Evolutionary conservation across 2,888 invertebrate species (phyloP).

Genomic region (Pomacea canaliculata): DNA sequence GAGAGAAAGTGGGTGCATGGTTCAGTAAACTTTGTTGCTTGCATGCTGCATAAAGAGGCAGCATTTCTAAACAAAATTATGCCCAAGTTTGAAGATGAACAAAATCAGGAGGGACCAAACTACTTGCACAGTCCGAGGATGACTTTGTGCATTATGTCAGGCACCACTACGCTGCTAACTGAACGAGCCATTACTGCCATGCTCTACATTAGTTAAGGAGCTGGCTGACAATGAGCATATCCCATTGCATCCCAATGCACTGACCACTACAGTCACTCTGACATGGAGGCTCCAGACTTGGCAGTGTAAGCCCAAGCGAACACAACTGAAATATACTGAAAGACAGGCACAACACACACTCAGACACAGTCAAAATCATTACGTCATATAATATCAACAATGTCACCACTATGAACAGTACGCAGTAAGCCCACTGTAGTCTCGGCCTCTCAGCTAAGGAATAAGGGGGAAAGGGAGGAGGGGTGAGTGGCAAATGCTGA

Average conservation of each 20-base stretch:
- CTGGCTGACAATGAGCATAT: too few species aligned
- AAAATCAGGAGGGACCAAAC: neutral
- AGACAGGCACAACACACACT: neutral
- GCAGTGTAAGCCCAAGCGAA: slow-evolving; percentile 3
- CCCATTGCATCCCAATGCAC: too few species aligned
- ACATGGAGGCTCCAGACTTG: neutral
- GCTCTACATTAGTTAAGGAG: too few species aligned
- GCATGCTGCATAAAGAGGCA: too few species aligned
- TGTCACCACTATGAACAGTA: slow-evolving; percentile 10
- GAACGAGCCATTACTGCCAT: too few species aligned
- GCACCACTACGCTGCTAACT: too few species aligned
- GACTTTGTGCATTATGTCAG: too few species aligned
- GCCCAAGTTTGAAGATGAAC: too few species aligned
- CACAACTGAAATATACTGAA: neutral
- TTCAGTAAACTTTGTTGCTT: too few species aligned
- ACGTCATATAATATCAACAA: neutral
- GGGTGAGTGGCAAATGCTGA: neutral
- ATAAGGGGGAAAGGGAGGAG: neutral
- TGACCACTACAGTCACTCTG: too few species aligned
- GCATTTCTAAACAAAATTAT: too few species aligned
- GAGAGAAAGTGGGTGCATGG: too few species aligned
- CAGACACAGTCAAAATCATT: slow-evolving; percentile 1
- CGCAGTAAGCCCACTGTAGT: neutral
- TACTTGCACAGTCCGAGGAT: neutral
- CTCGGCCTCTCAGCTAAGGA: neutral